Evolutionary conservation across 1,140 invertebrate species (phyloP).

Genomic region (Calliphora vicina): DNA sequence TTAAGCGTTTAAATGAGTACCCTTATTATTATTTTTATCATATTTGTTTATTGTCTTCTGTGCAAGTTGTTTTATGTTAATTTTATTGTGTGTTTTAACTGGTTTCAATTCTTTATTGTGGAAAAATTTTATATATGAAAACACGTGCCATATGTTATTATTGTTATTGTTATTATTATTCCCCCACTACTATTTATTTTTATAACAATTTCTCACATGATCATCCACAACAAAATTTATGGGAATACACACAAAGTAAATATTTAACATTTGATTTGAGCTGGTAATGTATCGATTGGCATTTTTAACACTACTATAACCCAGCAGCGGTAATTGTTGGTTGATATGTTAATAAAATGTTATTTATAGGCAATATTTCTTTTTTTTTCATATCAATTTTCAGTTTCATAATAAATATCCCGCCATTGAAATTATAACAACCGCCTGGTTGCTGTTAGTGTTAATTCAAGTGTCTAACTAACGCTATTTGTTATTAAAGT

Average conservation of each 20-base stretch:
- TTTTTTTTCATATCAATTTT: too few relatives aligned
- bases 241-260: neutral
- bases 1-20: too few relatives aligned
- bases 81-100: neutral
- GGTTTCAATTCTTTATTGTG: neutral
- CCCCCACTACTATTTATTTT: neutral
- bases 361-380: too few relatives aligned
- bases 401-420: too few relatives aligned
- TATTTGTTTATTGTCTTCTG: too few relatives aligned
- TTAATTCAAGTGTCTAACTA: neutral
- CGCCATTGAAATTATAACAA: too few relatives aligned
- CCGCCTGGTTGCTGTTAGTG: neutral
- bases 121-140: neutral
- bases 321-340: too few relatives aligned
- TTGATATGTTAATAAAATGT: too few relatives aligned
- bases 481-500: conserved; percentile 17
- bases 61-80: neutral
- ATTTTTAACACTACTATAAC: neutral
- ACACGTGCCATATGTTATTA: neutral
- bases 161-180: neutral
- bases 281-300: neutral
- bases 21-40: too few relatives aligned
- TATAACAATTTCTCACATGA: conserved; percentile 14
- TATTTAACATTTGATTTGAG: neutral
- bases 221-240: neutral